Evolutionary conservation across 2,113 vertebrate species (phyloP).

Genomic region (Oryzias woworae): DNA sequence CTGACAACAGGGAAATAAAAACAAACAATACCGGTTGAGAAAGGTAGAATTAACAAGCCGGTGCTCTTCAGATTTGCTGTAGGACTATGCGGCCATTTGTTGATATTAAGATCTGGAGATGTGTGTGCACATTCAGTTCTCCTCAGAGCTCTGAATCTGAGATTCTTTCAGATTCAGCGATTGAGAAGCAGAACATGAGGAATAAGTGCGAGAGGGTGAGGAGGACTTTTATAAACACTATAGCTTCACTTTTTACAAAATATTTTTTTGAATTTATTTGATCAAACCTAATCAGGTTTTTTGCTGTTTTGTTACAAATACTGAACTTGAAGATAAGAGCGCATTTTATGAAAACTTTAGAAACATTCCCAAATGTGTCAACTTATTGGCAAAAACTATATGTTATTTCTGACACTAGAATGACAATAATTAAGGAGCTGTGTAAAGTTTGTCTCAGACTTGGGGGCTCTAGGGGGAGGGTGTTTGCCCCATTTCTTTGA

Average conservation of each 20-base stretch:
- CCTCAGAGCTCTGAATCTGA: conserved; percentile 44
- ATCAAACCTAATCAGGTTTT: no score
- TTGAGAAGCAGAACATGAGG: conserved; percentile 27
- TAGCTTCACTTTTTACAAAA: not conserved
- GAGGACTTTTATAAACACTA: conserved; percentile 1
- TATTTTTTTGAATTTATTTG: no score
- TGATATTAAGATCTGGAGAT: conserved; percentile 66
- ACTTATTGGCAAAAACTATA: no score
- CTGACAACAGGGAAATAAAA: conserved; percentile 76
- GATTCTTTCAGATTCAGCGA: conserved; percentile 39
- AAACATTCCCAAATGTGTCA: no score
- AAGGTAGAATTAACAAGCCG: conserved; percentile 57
- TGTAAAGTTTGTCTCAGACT: no score
- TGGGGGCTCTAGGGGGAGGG: no score
- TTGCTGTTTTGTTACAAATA: no score
- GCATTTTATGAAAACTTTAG: no score
- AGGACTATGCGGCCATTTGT: conserved; percentile 57
- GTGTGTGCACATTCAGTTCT: conserved; percentile 35
- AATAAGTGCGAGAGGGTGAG: conserved; percentile 26
- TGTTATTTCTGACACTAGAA: no score
- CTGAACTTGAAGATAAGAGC: no score
- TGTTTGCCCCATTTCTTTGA: no score
- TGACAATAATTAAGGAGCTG: no score
- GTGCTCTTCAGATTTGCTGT: conserved; percentile 52
- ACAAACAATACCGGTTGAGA: conserved; percentile 69